Percentiles rank a stretch among this genome's conserved stretches.
phyloP scores from a whole-genome alignment of 2,888 invertebrate genomes.

The Cryptus armator region DNA sequence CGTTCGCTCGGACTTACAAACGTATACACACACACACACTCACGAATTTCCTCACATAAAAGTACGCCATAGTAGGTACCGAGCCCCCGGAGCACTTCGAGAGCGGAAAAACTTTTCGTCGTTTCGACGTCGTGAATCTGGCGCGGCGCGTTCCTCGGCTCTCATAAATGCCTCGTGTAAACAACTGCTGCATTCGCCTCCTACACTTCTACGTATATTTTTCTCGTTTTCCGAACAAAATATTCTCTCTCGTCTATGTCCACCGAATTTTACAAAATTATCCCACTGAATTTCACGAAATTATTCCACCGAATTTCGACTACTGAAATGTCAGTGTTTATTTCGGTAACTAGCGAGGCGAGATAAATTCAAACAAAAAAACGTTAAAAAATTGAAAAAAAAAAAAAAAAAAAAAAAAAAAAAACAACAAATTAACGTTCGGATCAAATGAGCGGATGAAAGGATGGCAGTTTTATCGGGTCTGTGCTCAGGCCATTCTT shows the following conservation, averaged over 20 bases:
- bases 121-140: conserved; percentile 43
- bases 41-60: not conserved
- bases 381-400: conserved; percentile 12
- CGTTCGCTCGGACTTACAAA: conserved; percentile 4
- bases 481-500: conserved; percentile 51
- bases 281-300: not conserved
- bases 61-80: not conserved
- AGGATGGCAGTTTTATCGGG: conserved; percentile 67
- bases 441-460: conserved; percentile 25
- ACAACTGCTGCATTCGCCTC: conserved; percentile 30
- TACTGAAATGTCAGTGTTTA: not conserved
- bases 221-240: not conserved
- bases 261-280: not conserved
- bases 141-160: conserved; percentile 8
- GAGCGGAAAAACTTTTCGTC: conserved; percentile 48
- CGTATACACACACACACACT: not conserved
- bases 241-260: not conserved
- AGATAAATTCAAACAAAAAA: not conserved
- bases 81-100: conserved; percentile 27
- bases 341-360: not conserved
- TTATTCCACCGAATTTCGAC: too few relatives aligned
- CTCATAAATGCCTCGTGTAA: conserved; percentile 47
- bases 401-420: conserved; percentile 32
- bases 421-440: conserved; percentile 18
- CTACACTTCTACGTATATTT: not conserved